These are phyloP conservation scores for Pelusios castaneus DNA, from an alignment of 2,113 vertebrate species.

Conservation along the genomic window DNA sequence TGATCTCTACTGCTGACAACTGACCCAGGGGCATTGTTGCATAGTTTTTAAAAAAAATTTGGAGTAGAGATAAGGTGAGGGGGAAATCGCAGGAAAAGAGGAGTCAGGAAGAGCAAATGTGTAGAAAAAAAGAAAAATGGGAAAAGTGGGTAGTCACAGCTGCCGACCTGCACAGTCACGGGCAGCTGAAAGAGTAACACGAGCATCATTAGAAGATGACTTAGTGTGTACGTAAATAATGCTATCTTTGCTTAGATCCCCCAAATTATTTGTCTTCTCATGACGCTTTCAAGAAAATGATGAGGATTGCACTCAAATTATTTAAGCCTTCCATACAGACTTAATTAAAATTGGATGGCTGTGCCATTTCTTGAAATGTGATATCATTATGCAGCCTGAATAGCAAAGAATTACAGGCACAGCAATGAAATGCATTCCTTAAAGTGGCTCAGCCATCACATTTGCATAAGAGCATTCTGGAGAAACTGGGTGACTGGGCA, in stretches of 20 bases:
- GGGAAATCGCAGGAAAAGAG: not conserved
- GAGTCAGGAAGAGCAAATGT: not conserved
- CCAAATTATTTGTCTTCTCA: not conserved
- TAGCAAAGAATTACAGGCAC: not conserved
- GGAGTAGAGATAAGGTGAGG: not conserved
- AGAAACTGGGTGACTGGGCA: not conserved
- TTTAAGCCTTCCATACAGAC: not conserved
- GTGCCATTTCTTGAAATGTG: not conserved
- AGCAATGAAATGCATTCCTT: not conserved
- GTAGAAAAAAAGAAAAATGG: not conserved
- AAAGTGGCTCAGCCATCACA: not conserved
- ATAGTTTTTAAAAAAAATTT: not conserved
- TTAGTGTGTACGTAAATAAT: slow-evolving; percentile 9
- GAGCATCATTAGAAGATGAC: not conserved
- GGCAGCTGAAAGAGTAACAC: not conserved
- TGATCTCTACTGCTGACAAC: not conserved
- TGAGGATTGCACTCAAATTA: not conserved
- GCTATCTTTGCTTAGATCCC: not conserved
- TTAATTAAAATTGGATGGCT: not conserved
- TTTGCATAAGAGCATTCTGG: not conserved
- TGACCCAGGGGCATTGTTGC: not conserved
- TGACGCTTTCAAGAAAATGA: not conserved
- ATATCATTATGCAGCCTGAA: not conserved
- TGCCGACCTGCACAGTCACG: fast-evolving
- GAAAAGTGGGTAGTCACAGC: not conserved